phyloP scores from a whole-genome alignment of 2,797 vertebrate genomes.

The Sarcophilus harrisii region DNA sequence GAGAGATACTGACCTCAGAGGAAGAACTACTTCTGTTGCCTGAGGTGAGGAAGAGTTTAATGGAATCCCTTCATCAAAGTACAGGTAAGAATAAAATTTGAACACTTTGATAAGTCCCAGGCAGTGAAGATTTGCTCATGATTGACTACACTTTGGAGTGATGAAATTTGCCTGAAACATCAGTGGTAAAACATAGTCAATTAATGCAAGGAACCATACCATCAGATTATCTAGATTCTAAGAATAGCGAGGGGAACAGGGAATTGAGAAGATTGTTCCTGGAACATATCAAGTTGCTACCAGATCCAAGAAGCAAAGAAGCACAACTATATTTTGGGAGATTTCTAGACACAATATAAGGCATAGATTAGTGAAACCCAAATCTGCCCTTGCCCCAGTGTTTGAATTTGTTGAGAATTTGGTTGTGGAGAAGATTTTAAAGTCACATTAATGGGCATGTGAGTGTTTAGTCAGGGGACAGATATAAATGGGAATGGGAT shows the following conservation, averaged over 20 bases:
- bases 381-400: not conserved
- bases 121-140: not conserved
- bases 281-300: not conserved
- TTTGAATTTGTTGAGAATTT: not conserved
- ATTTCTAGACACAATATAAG: not conserved
- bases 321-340: not conserved
- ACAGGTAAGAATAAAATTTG: not conserved
- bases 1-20: not conserved
- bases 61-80: not conserved
- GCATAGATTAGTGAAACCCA: not conserved
- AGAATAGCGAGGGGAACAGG: not conserved
- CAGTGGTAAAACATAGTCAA: too few relatives aligned
- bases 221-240: not conserved
- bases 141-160: not conserved
- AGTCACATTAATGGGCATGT: not conserved
- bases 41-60: not conserved
- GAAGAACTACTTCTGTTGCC: not conserved
- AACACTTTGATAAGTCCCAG: not conserved
- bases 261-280: not conserved
- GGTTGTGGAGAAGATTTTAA: not conserved
- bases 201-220: not conserved
- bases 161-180: not conserved
- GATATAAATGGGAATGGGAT: not conserved
- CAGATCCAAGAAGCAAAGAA: not conserved
- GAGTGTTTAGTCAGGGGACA: not conserved